A percentile compares a stretch with the other conserved stretches of the same genome.
Evolutionary conservation across 2,888 invertebrate species (phyloP).

Genomic region (Scelioninae gen. 1): DNA sequence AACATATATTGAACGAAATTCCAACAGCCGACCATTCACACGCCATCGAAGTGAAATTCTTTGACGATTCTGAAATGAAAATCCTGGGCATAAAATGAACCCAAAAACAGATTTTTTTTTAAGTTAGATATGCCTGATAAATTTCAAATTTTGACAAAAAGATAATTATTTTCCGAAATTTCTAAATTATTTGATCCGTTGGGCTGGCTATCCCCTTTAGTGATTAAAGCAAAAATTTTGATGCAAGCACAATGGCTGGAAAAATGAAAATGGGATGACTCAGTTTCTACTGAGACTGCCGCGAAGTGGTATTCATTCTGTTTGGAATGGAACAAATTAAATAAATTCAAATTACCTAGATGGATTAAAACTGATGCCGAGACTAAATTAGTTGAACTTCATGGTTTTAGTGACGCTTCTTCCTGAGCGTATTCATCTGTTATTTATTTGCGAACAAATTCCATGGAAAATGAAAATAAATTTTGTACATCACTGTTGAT

Average conservation of each 20-base stretch:
- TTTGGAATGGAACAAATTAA: neutral
- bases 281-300: neutral
- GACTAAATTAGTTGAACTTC: neutral
- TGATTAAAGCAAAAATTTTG: constrained; percentile 4
- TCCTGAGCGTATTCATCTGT: neutral
- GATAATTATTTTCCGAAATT: constrained; percentile 2
- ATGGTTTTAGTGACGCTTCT: constrained; percentile 7
- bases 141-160: neutral
- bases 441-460: neutral
- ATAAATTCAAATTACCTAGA: neutral
- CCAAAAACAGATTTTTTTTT: neutral
- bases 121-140: neutral
- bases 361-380: constrained; percentile 1
- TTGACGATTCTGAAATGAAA: constrained; percentile 4
- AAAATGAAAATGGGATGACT: constrained; percentile 11
- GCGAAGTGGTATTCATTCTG: neutral
- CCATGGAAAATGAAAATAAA: neutral
- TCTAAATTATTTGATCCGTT: no score
- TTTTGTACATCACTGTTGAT: neutral
- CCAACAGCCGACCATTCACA: neutral
- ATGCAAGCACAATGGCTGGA: neutral
- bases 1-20: neutral
- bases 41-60: neutral
- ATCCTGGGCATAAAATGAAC: neutral
- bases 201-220: no score